Percentiles rank a stretch among this genome's conserved stretches.
Conservation (phyloP, 2,888 invertebrate genomes). For the Caenorhabditis parvicauda region DNA sequence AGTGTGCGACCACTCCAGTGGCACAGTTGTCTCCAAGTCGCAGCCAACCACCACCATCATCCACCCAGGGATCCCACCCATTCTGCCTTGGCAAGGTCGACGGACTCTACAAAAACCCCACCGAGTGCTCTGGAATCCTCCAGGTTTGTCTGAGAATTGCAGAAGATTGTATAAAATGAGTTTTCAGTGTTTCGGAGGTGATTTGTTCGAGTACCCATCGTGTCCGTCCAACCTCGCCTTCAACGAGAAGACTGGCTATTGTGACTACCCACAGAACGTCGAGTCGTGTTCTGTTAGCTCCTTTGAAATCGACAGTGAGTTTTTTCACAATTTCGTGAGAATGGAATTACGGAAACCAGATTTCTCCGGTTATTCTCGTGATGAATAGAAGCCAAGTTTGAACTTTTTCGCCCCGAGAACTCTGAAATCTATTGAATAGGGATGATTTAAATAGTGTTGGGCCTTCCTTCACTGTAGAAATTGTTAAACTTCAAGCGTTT, state of each 20-base stretch:
- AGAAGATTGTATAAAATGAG: background rate
- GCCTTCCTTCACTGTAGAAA: too few relatives aligned
- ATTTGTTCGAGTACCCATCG: constrained; percentile 46
- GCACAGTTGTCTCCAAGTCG: constrained; percentile 12
- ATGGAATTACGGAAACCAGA: too few relatives aligned
- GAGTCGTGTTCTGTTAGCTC: too few relatives aligned
- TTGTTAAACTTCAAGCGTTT: background rate
- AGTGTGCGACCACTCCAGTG: constrained; percentile 13
- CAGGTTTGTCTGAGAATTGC: constrained; percentile 10
- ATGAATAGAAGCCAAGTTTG: too few relatives aligned
- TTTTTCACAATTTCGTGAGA: background rate
- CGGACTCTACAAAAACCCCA: constrained; percentile 50
- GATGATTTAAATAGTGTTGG: too few relatives aligned
- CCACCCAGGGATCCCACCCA: background rate
- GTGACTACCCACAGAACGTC: constrained; percentile 52
- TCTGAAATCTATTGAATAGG: too few relatives aligned
- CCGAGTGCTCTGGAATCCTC: constrained; percentile 39
- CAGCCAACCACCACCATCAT: constrained; percentile 1
- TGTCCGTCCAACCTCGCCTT: constrained; percentile 49
- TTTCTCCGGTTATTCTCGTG: too few relatives aligned
- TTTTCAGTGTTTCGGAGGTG: constrained; percentile 49
- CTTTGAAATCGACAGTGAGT: constrained; percentile 3
- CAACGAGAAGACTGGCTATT: constrained; percentile 43
- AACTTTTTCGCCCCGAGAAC: too few relatives aligned
- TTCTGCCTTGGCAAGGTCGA: constrained; percentile 41